phyloP scores from a whole-genome alignment of 2,888 invertebrate species.

The Drosophila leonis region DNA sequence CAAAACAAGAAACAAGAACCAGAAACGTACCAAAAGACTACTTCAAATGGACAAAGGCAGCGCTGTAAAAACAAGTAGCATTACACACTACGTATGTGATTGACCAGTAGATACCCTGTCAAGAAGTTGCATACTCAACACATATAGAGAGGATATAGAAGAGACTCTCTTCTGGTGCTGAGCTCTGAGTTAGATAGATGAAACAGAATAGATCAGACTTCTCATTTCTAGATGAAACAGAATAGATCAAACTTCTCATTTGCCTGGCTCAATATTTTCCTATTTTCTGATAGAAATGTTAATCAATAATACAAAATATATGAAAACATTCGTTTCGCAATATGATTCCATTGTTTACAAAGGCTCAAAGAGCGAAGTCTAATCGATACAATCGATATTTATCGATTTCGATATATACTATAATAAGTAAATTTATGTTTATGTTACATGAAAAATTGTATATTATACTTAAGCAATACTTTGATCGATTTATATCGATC shows the following conservation, averaged over 20 bases:
- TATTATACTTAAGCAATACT: no score
- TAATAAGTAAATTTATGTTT: no score
- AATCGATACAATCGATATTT: no score
- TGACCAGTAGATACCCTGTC: neutral
- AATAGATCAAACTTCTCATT: neutral
- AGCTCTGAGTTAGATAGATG: no score
- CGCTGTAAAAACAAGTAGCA: constrained; percentile 12
- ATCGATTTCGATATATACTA: no score
- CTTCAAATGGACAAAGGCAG: constrained; percentile 48
- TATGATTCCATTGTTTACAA: neutral
- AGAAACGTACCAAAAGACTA: constrained; percentile 35
- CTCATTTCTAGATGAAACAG: no score
- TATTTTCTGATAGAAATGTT: neutral
- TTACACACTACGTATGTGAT: neutral
- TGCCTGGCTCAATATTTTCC: neutral
- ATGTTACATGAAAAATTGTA: no score
- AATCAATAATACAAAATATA: neutral
- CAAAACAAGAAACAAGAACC: constrained; percentile 19
- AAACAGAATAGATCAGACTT: neutral
- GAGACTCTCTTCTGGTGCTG: no score
- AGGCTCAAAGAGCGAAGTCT: neutral
- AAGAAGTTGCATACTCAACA: no score
- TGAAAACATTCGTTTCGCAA: no score
- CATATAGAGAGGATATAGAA: neutral
- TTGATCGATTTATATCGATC: neutral